phyloP scores from a whole-genome alignment of 2,113 vertebrate species.

The Alosa alosa region DNA sequence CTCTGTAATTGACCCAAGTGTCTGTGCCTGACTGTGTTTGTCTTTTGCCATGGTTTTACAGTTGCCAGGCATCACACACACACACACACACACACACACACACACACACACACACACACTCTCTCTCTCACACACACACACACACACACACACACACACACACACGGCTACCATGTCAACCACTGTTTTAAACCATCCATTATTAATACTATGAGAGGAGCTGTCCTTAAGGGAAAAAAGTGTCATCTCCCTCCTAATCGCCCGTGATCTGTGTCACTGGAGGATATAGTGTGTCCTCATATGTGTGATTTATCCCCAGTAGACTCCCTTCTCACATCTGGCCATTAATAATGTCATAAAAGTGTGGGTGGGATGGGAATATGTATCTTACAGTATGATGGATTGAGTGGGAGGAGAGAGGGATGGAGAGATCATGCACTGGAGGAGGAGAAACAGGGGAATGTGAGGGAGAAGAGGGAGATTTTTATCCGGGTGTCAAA shows the following conservation, averaged over 20 bases:
- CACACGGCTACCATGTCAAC: conserved; percentile 15
- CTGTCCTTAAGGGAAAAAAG: neutral
- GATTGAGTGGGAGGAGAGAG: neutral
- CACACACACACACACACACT: conserved; percentile 15
- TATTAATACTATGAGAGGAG: neutral
- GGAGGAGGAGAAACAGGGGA: neutral
- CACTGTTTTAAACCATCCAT: neutral
- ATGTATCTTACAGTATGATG: neutral
- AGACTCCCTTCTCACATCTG: conserved; percentile 39
- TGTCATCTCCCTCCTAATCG: conserved; percentile 28
- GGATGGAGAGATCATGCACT: conserved; percentile 7
- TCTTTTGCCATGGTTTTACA: neutral
- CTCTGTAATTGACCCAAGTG: neutral
- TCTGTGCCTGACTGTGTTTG: neutral
- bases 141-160: neutral
- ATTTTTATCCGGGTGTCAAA: neutral
- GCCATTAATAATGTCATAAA: conserved; percentile 31
- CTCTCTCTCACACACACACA: neutral
- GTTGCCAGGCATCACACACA: conserved; percentile 26
- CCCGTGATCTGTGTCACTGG: conserved; percentile 31
- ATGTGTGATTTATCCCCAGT: conserved; percentile 40
- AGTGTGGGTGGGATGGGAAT: neutral
- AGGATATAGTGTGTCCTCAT: conserved; percentile 30
- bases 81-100: neutral
- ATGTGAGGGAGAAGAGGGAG: neutral